Evolutionary conservation across 2,888 invertebrate species (phyloP).

Genomic region (Tetropium fuscum): DNA sequence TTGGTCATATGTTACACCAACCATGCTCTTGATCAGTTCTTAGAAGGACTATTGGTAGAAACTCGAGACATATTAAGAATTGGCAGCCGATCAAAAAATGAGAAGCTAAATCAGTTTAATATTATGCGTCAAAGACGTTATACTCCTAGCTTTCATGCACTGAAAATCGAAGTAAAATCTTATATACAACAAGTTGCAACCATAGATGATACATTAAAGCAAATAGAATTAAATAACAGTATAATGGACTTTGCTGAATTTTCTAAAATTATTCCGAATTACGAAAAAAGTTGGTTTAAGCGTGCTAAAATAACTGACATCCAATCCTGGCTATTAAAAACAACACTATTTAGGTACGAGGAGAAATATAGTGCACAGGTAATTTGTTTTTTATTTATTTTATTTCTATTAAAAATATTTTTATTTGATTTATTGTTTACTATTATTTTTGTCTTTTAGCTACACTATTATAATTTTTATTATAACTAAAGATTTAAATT

Average conservation of each 20-base stretch:
- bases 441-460: no score
- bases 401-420: neutral
- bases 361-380: no score
- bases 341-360: no score
- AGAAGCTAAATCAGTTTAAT: conserved; percentile 49
- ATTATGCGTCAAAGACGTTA: conserved; percentile 21
- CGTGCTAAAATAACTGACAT: conserved; percentile 40
- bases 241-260: conserved; percentile 50
- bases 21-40: conserved; percentile 88
- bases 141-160: no score
- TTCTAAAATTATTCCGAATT: conserved; percentile 45
- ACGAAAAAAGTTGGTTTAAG: conserved; percentile 63
- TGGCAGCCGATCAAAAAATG: conserved; percentile 77
- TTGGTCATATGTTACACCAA: conserved; percentile 87
- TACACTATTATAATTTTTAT: no score
- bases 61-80: conserved; percentile 75
- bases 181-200: conserved; percentile 24
- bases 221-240: conserved; percentile 60
- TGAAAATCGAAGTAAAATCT: conserved; percentile 29
- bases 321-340: conserved; percentile 46
- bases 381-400: conserved; percentile 1
- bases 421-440: neutral
- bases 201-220: conserved; percentile 38
- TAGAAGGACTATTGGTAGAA: conserved; percentile 74
- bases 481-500: no score